Conservation (phyloP, 2,888 invertebrate species). For the Callosobruchus maculatus region DNA sequence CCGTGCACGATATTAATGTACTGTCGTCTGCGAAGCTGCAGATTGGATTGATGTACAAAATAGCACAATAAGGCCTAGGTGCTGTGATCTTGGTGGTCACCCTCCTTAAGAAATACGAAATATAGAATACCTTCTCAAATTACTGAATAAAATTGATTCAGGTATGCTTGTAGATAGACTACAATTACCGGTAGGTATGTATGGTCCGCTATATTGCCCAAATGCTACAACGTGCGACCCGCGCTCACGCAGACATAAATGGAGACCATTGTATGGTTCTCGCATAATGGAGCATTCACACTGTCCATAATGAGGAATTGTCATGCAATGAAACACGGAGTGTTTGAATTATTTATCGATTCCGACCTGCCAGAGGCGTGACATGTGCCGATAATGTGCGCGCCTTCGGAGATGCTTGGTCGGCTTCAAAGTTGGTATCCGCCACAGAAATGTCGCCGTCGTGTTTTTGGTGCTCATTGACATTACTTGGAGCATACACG, state of each 20-base stretch:
- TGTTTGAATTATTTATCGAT: constrained; percentile 4
- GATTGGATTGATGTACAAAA: too few species aligned
- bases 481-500: background rate
- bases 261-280: constrained; percentile 26
- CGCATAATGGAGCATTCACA: constrained; percentile 33
- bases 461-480: background rate
- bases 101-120: too few species aligned
- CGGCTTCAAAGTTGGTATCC: background rate
- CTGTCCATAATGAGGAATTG: constrained; percentile 34
- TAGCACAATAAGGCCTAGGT: too few species aligned
- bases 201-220: constrained; percentile 15
- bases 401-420: background rate
- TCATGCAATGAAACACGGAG: constrained; percentile 27
- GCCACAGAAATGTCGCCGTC: background rate
- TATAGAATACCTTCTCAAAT: too few species aligned
- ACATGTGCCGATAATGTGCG: background rate
- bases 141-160: too few species aligned
- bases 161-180: too few species aligned
- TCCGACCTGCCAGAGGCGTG: background rate
- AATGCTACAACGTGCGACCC: constrained; percentile 8
- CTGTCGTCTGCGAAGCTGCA: too few species aligned
- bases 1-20: too few species aligned
- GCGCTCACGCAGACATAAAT: background rate
- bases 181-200: background rate
- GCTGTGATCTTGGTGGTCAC: too few species aligned